Evolutionary conservation across 2,113 vertebrate genomes (phyloP).

Genomic region (zebrafish (Danio rerio)): DNA sequence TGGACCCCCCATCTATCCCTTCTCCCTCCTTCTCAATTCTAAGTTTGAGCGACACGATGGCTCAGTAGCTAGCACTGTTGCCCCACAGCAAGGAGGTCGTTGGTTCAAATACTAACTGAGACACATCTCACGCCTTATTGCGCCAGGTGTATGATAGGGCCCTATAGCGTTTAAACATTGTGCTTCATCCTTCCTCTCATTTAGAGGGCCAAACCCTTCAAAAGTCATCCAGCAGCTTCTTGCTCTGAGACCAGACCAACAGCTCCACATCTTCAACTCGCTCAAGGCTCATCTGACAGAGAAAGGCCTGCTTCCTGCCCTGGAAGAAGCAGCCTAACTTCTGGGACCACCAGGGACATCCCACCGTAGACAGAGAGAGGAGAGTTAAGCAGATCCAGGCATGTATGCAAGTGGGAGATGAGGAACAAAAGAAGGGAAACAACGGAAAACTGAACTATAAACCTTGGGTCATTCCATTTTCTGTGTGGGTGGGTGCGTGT

Average conservation of each 20-base stretch:
- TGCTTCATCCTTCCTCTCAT: not conserved
- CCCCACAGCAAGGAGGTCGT: too few species aligned
- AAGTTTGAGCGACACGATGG: too few species aligned
- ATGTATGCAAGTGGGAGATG: slow-evolving; percentile 46
- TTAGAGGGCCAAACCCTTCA: slow-evolving; percentile 92
- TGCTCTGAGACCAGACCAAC: slow-evolving; percentile 91
- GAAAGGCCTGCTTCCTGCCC: slow-evolving; percentile 81
- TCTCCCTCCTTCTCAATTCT: too few species aligned
- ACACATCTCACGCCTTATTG: too few species aligned
- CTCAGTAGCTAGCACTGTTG: too few species aligned
- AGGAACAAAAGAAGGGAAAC: slow-evolving; percentile 37
- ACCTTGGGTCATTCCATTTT: slow-evolving; percentile 73
- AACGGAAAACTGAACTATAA: slow-evolving; percentile 46
- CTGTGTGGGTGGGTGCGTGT: slow-evolving; percentile 42
- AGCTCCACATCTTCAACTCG: slow-evolving; percentile 95
- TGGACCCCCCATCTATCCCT: too few species aligned
- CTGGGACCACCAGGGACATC: not conserved
- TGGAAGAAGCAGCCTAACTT: slow-evolving; percentile 76
- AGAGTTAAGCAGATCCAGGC: slow-evolving; percentile 26
- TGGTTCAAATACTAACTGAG: too few species aligned
- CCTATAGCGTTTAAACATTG: not conserved
- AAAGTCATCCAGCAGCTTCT: slow-evolving; percentile 97
- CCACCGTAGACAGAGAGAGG: not conserved
- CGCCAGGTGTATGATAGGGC: too few species aligned
- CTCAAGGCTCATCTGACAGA: slow-evolving; percentile 89